These are phyloP conservation scores for Dendrocincla fuliginosa DNA, from an alignment of 2,797 vertebrate genomes.

Conservation along the genomic window DNA sequence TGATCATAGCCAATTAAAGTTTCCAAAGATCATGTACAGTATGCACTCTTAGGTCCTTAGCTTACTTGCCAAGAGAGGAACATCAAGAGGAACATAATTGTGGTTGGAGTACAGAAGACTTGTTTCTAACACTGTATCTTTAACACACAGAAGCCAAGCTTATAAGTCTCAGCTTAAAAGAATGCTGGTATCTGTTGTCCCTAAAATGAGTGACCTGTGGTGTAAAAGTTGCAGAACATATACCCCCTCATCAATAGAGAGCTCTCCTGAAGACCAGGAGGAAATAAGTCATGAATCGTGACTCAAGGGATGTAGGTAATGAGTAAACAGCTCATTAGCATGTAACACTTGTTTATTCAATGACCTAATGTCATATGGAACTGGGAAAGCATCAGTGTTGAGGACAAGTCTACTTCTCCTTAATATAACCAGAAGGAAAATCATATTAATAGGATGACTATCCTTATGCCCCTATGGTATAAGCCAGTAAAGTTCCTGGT, in stretches of 20 bases:
- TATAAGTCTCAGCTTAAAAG: background rate
- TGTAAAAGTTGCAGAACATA: background rate
- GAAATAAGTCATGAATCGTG: background rate
- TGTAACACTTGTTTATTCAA: background rate
- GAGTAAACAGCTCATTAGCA: background rate
- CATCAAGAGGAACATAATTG: background rate
- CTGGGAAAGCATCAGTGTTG: background rate
- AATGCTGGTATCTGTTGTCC: background rate
- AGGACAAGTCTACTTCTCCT: background rate
- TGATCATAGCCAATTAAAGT: background rate
- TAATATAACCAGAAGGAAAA: background rate
- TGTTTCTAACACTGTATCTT: background rate
- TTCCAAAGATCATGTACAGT: background rate
- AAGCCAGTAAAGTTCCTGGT: background rate
- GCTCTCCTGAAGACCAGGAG: background rate
- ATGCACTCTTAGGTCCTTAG: background rate
- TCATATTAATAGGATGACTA: background rate
- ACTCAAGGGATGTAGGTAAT: background rate
- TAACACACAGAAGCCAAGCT: background rate
- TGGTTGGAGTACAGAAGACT: background rate
- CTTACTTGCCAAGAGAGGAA: background rate
- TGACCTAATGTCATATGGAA: background rate
- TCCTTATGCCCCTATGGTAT: background rate
- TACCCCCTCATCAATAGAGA: background rate
- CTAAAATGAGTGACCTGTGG: background rate